phyloP scores from a whole-genome alignment of 2,888 invertebrate species.

The Panzeria rudis region DNA sequence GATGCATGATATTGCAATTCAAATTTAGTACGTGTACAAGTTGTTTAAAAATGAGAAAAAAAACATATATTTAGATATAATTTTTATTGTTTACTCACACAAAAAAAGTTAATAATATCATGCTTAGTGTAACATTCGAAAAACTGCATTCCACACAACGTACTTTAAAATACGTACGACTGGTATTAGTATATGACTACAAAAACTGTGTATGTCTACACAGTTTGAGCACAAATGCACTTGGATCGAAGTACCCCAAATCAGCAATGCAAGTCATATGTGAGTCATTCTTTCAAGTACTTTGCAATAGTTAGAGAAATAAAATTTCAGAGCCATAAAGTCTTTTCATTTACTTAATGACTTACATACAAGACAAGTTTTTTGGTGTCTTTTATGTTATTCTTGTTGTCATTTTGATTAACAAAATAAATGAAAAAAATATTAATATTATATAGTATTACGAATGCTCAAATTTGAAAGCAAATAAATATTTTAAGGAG shows the following conservation, averaged over 20 bases:
- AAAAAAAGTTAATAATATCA: conserved; percentile 53
- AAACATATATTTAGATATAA: conserved; percentile 19
- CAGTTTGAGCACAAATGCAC: not conserved
- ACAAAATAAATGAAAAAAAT: not conserved
- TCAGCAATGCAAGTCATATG: conserved; percentile 3
- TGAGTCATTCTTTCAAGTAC: conserved; percentile 66
- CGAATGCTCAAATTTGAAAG: not conserved
- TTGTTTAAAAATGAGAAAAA: not conserved
- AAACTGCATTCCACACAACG: conserved; percentile 69
- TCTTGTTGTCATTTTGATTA: conserved; percentile 19
- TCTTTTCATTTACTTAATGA: conserved; percentile 51
- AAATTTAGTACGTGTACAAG: conserved; percentile 12
- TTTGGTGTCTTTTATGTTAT: conserved; percentile 8
- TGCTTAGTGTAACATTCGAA: conserved; percentile 69
- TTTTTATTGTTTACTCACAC: conserved; percentile 33
- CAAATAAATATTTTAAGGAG: not conserved
- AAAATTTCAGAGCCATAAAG: conserved; percentile 61
- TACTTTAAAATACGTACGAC: conserved; percentile 40
- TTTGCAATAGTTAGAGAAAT: conserved; percentile 24
- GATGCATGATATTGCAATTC: conserved; percentile 9
- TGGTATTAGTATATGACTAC: conserved; percentile 2
- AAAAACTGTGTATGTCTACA: conserved; percentile 11
- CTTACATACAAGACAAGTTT: conserved; percentile 58
- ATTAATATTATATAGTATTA: not conserved
- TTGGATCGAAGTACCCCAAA: conserved; percentile 14